Evolutionary conservation across 2,797 vertebrate species (phyloP).

Genomic region (Knipowitschia caucasica): DNA sequence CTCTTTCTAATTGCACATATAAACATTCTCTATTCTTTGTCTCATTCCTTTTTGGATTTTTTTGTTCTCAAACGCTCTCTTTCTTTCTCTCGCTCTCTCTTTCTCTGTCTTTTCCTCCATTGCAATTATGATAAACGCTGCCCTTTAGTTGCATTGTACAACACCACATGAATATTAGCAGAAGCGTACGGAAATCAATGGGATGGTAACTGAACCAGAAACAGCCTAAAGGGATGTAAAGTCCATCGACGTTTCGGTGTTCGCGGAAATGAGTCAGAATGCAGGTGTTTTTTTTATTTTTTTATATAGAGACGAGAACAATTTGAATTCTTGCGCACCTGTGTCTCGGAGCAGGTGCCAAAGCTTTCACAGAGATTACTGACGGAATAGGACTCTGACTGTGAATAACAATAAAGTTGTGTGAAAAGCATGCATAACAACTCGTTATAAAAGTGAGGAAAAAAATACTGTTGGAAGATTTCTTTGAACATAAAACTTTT

Average conservation of each 20-base stretch:
- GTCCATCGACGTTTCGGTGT: not conserved
- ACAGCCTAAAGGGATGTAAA: not conserved
- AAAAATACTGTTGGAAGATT: not conserved
- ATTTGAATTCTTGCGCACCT: conserved; percentile 1
- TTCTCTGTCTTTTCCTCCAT: conserved; percentile 15
- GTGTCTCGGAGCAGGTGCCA: conserved; percentile 2
- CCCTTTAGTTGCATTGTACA: conserved; percentile 37
- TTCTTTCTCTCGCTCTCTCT: not conserved
- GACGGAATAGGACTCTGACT: not conserved
- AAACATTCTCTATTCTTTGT: not conserved
- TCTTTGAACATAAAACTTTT: not conserved
- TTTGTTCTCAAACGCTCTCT: not conserved
- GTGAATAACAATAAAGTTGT: not conserved
- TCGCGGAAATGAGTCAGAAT: conserved; percentile 11
- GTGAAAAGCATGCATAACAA: not conserved
- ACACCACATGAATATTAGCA: conserved; percentile 15
- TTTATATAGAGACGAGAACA: not conserved
- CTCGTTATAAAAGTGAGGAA: not conserved
- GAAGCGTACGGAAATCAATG: not conserved
- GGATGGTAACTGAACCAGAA: not conserved
- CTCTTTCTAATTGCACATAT: too few species aligned
- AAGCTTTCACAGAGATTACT: conserved; percentile 6
- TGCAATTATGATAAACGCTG: conserved; percentile 30
- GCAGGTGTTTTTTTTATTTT: conserved; percentile 12
- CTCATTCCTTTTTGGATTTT: not conserved